A percentile compares a stretch with the other conserved stretches of the same genome.
Evolutionary conservation across 2,888 invertebrate species (phyloP).

Genomic region (Drosophila setosimentum): DNA sequence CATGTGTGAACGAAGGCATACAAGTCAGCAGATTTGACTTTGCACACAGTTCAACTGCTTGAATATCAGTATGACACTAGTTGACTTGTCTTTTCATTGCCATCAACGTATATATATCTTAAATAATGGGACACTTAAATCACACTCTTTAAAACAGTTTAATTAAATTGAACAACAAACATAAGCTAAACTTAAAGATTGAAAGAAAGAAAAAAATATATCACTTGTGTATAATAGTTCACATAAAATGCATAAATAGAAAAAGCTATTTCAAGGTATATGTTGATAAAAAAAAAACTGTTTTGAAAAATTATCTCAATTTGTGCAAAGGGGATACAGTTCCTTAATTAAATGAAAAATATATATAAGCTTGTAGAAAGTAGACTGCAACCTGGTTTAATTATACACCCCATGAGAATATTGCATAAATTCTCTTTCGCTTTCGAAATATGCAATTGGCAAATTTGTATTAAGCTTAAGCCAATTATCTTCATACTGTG

Average conservation of each 20-base stretch:
- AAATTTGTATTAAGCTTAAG: background rate
- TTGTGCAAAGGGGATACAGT: background rate
- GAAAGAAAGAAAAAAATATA: rapidly evolving
- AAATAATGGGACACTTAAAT: background rate
- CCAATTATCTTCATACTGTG: background rate
- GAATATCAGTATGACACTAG: constrained; percentile 22
- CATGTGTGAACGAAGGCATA: constrained; percentile 27
- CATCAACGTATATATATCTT: background rate
- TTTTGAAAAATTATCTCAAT: background rate
- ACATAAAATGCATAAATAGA: background rate
- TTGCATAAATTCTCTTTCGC: background rate
- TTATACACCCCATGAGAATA: background rate
- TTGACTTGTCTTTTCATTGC: background rate
- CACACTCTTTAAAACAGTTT: background rate
- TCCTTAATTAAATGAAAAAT: background rate
- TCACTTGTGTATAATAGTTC: background rate
- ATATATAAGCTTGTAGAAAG: background rate
- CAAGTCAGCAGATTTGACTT: constrained; percentile 35
- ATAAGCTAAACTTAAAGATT: background rate
- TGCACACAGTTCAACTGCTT: constrained; percentile 26
- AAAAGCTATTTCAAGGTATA: background rate
- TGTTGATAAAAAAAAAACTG: background rate
- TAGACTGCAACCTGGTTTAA: background rate
- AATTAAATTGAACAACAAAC: background rate
- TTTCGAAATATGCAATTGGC: background rate